These are phyloP conservation scores for Temnothorax nylanderi DNA, from an alignment of 1,140 invertebrate genomes.

Conservation along the genomic window DNA sequence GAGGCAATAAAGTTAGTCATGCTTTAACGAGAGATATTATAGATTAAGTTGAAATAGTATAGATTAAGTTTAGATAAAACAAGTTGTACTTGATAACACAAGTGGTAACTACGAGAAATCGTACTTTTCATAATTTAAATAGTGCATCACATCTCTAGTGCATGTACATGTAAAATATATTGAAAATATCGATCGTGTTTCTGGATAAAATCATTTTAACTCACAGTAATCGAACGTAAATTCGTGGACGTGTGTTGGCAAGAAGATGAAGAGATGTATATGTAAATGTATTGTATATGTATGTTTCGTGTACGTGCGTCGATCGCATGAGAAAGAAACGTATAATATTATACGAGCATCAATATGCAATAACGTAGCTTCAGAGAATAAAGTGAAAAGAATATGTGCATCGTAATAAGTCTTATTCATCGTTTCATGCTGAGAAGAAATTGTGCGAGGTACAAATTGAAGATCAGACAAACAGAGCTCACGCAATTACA, in stretches of 20 bases:
- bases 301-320: neutral
- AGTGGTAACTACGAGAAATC: conserved; percentile 6
- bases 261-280: conserved; percentile 11
- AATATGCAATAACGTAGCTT: conserved; percentile 26
- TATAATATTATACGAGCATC: conserved; percentile 23
- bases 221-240: neutral
- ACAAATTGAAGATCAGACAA: conserved; percentile 16
- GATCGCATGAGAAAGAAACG: neutral
- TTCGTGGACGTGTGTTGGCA: neutral
- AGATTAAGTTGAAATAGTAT: conserved; percentile 26
- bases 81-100: neutral
- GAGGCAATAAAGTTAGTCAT: conserved; percentile 10
- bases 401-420: conserved; percentile 19
- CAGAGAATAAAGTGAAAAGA: neutral
- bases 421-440: conserved; percentile 21
- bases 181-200: neutral
- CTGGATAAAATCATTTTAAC: neutral
- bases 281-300: conserved; percentile 6
- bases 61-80: neutral
- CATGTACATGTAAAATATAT: neutral
- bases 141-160: conserved; percentile 25
- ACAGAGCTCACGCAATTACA: conserved; percentile 2
- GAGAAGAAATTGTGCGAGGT: conserved; percentile 18
- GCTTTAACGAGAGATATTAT: conserved; percentile 10
- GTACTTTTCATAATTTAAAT: conserved; percentile 28